Evolutionary conservation across 2,888 invertebrate genomes (phyloP).

Genomic region (Rhamnusium bicolor): DNA sequence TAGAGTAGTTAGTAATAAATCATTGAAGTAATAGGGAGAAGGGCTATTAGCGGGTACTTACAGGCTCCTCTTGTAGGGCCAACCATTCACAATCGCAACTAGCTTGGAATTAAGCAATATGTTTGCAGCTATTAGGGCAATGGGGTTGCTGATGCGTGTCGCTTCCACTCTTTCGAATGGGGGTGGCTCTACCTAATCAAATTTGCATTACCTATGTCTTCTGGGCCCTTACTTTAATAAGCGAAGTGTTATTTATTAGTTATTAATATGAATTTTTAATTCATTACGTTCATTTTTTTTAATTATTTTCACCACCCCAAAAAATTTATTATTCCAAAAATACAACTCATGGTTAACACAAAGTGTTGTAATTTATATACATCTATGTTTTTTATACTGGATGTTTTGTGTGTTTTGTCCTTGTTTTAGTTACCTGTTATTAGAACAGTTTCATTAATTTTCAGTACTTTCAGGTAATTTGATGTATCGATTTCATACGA

Average conservation of each 20-base stretch:
- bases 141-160: constrained; percentile 59
- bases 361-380: too few species aligned
- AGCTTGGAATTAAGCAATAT: constrained; percentile 72
- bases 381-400: too few species aligned
- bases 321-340: too few species aligned
- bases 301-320: too few species aligned
- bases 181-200: constrained; percentile 56
- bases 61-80: constrained; percentile 60
- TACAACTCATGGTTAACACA: too few species aligned
- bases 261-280: background rate
- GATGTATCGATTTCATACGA: too few species aligned
- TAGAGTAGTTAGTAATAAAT: constrained; percentile 63
- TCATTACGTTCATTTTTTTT: too few species aligned
- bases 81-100: constrained; percentile 65
- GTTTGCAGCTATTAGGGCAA: constrained; percentile 69
- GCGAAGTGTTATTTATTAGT: constrained; percentile 5
- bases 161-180: constrained; percentile 40
- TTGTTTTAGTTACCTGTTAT: too few species aligned
- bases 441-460: too few species aligned
- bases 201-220: constrained; percentile 45
- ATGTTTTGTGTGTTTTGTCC: too few species aligned
- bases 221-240: constrained; percentile 5
- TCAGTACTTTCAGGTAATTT: too few species aligned
- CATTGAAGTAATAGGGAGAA: constrained; percentile 65
- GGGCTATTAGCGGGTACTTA: constrained; percentile 71